phyloP scores from a whole-genome alignment of 2,797 vertebrate species.

The Tangara arthus region DNA sequence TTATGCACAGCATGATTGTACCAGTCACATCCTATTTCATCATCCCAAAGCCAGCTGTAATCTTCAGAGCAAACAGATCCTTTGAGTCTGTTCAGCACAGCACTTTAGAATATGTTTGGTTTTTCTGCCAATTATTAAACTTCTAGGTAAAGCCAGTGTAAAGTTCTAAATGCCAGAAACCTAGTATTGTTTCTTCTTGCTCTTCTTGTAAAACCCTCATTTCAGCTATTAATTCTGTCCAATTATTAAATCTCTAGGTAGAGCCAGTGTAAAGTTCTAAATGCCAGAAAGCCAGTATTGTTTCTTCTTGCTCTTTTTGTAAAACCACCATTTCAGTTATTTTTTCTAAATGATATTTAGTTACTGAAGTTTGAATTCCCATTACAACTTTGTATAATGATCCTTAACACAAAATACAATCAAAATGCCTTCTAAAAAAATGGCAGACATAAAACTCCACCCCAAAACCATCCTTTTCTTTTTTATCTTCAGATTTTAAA shows the following conservation, averaged over 20 bases:
- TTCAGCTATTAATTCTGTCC: neutral
- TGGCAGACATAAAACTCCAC: neutral
- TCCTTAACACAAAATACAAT: neutral
- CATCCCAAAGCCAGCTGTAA: neutral
- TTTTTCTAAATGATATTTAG: neutral
- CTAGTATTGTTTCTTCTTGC: neutral
- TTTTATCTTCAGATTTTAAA: neutral
- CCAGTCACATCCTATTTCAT: constrained; percentile 21
- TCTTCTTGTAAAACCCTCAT: neutral
- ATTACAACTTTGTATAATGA: neutral
- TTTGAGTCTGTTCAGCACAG: neutral
- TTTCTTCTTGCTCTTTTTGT: neutral
- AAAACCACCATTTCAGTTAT: neutral
- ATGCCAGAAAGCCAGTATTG: neutral
- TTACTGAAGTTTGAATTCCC: neutral
- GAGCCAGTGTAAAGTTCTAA: neutral
- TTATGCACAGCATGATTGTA: constrained; percentile 2
- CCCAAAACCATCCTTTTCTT: neutral
- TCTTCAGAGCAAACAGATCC: neutral
- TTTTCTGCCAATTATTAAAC: constrained; percentile 22
- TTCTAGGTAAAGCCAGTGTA: neutral
- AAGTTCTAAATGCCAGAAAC: constrained; percentile 17
- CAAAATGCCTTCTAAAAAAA: neutral
- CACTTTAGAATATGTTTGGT: neutral
- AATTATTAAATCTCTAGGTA: constrained; percentile 12